Conservation (phyloP, 1,140 invertebrate species). For the Meloidogyne floridensis region DNA sequence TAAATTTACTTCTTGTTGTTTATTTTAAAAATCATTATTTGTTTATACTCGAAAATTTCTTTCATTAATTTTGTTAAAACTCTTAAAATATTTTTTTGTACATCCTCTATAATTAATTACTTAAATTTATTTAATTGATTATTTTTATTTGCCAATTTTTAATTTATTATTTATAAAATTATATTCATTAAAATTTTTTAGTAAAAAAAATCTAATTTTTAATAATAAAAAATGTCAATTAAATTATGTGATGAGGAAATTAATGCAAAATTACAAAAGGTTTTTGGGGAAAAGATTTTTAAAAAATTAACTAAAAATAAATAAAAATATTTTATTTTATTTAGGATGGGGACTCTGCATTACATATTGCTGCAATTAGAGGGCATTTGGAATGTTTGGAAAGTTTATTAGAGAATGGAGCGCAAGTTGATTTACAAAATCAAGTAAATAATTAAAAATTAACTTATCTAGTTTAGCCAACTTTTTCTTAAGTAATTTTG, state of each 20-base stretch:
- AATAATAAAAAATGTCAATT: background rate
- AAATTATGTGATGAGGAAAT: background rate
- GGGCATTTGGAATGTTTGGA: constrained; percentile 76
- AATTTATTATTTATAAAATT: too few species aligned
- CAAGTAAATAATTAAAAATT: constrained; percentile 64
- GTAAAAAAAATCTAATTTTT: background rate
- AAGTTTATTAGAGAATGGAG: constrained; percentile 87
- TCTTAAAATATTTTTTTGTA: too few species aligned
- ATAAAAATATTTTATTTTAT: background rate
- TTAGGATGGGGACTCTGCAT: constrained; percentile 72
- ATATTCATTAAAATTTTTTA: too few species aligned
- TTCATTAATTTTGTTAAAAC: too few species aligned
- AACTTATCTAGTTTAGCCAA: too few species aligned
- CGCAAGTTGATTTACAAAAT: constrained; percentile 79
- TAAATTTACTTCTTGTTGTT: too few species aligned
- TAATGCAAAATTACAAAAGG: constrained; percentile 6
- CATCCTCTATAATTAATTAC: too few species aligned
- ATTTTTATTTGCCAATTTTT: too few species aligned
- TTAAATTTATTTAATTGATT: too few species aligned
- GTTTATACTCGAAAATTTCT: too few species aligned
- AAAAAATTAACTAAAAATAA: constrained; percentile 7
- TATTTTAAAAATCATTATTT: too few species aligned
- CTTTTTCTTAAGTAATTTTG: too few species aligned
- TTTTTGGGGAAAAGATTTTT: background rate
- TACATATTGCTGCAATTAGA: constrained; percentile 70